Evolutionary conservation across 1,140 invertebrate genomes (phyloP).

Genomic region (Saccostrea cuccullata): DNA sequence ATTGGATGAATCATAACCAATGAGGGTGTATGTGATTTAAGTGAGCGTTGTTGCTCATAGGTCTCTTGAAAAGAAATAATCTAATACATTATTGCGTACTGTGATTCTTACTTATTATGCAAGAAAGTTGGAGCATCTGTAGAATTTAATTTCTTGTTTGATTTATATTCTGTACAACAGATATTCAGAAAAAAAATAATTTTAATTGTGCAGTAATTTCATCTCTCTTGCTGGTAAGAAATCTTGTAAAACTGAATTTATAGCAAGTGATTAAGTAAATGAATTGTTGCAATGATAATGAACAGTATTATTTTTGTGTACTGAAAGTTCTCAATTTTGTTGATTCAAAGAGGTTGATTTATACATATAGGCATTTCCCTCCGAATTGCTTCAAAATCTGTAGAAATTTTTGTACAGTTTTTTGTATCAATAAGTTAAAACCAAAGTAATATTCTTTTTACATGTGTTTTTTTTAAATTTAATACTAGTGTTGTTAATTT

Average conservation of each 20-base stretch:
- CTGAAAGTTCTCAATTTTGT: neutral
- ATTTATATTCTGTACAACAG: neutral
- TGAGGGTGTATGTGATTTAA: too few species aligned
- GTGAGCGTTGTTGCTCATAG: too few species aligned
- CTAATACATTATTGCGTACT: neutral
- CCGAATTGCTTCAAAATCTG: neutral
- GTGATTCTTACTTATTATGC: slow-evolving; percentile 20
- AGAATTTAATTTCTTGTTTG: neutral
- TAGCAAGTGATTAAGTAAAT: neutral
- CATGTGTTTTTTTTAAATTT: neutral
- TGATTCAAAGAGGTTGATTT: neutral
- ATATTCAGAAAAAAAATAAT: neutral
- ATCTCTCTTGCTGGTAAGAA: neutral
- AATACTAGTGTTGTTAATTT: neutral
- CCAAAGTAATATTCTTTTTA: slow-evolving; percentile 3
- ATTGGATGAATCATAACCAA: too few species aligned
- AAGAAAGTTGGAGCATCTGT: slow-evolving; percentile 7
- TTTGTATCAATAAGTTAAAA: neutral
- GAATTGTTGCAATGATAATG: neutral
- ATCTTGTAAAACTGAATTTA: neutral
- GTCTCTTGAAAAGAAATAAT: too few species aligned
- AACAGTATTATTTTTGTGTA: slow-evolving; percentile 24
- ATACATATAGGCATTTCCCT: neutral
- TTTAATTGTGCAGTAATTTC: neutral
- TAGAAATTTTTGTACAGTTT: neutral